Percentiles rank a stretch among this genome's conserved stretches.
These are phyloP conservation scores for Nannoperca obscura DNA, from an alignment of 2,797 vertebrate genomes.

Conservation along the genomic window DNA sequence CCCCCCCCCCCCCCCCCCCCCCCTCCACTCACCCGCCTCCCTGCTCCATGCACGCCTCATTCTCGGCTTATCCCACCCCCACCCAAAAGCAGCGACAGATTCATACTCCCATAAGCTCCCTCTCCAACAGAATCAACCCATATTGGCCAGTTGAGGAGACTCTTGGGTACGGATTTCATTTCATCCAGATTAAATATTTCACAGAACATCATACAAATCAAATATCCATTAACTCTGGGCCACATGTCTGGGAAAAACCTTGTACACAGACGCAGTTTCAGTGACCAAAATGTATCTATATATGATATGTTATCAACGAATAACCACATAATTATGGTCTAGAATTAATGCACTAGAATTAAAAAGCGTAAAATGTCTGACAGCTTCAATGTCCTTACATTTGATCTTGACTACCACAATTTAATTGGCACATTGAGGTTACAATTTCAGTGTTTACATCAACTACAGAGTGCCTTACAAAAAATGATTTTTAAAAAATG, in stretches of 20 bases:
- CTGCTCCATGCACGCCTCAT: slow-evolving; percentile 36
- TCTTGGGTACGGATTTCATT: slow-evolving; percentile 50
- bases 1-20: slow-evolving; percentile 2
- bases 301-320: background rate
- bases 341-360: slow-evolving; percentile 17
- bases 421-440: slow-evolving; percentile 46
- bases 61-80: slow-evolving; percentile 42
- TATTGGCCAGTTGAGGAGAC: slow-evolving; percentile 44
- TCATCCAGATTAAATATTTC: slow-evolving; percentile 47
- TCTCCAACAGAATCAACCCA: slow-evolving; percentile 49
- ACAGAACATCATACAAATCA: slow-evolving; percentile 45
- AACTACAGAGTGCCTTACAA: slow-evolving; percentile 30
- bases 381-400: slow-evolving; percentile 22
- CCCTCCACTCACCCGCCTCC: background rate
- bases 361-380: slow-evolving; percentile 20
- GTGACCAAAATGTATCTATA: background rate
- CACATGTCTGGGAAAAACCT: slow-evolving; percentile 16
- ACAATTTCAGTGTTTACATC: slow-evolving; percentile 44
- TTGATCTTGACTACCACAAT: slow-evolving; percentile 5
- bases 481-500: slow-evolving; percentile 2
- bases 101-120: slow-evolving; percentile 40
- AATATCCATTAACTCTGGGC: slow-evolving; percentile 38
- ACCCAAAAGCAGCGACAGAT: slow-evolving; percentile 44
- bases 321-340: background rate
- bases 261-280: background rate